phyloP scores from a whole-genome alignment of 1,140 invertebrate species.

The Achroia grisella region DNA sequence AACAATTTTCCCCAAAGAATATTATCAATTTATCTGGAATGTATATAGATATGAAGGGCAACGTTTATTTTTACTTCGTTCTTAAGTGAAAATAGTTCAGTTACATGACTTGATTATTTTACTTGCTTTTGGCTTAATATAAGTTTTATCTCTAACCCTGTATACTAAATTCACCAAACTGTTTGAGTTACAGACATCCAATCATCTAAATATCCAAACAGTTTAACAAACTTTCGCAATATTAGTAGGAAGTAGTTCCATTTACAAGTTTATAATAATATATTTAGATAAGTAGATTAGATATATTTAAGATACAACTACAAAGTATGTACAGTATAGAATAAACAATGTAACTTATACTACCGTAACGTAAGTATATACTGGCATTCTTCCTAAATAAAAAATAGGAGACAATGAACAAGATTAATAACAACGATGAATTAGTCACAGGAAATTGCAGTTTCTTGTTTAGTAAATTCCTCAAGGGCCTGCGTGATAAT shows the following conservation, averaged over 20 bases:
- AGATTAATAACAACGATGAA: constrained; percentile 42
- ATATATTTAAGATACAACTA: not conserved
- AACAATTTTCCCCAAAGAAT: too few species aligned
- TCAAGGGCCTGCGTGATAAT: constrained; percentile 12
- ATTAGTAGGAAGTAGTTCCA: not conserved
- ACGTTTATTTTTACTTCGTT: too few species aligned
- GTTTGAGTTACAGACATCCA: too few species aligned
- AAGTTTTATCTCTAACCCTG: too few species aligned
- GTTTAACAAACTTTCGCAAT: not conserved
- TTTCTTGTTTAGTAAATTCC: constrained; percentile 45
- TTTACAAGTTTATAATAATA: not conserved
- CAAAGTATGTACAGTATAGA: not conserved
- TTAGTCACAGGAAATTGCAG: constrained; percentile 41
- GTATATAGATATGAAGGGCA: too few species aligned
- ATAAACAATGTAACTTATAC: not conserved
- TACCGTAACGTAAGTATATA: constrained; percentile 1
- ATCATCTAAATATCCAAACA: not conserved
- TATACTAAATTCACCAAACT: too few species aligned
- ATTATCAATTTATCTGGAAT: too few species aligned
- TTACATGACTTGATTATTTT: too few species aligned
- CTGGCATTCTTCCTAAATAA: constrained; percentile 14
- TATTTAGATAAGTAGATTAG: not conserved
- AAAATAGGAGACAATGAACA: constrained; percentile 29
- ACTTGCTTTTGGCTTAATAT: too few species aligned
- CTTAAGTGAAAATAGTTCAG: too few species aligned